These are phyloP conservation scores for Cygnus olor DNA, from an alignment of 2,797 vertebrate species.

Conservation along the genomic window DNA sequence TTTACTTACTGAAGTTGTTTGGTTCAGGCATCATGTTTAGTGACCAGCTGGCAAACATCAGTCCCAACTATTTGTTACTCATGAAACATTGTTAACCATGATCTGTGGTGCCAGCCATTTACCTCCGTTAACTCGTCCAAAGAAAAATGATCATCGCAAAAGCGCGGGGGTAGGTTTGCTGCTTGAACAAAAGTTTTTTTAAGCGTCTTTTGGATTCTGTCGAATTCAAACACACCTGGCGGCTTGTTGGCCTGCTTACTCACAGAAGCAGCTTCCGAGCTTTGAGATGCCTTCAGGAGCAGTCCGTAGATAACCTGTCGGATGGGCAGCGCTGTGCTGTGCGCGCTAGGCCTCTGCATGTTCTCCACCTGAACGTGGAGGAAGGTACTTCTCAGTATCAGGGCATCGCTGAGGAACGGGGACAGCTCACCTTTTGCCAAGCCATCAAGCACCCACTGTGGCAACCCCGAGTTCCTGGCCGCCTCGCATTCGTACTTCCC, in stretches of 20 bases:
- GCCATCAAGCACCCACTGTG: constrained; percentile 79
- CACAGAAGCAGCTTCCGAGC: background rate
- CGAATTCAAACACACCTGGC: constrained; percentile 84
- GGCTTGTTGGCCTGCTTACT: background rate
- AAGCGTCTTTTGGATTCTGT: constrained; percentile 84
- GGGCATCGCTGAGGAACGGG: constrained; percentile 83
- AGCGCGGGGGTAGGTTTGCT: constrained; percentile 49
- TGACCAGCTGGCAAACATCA: fast-evolving
- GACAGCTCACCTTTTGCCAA: constrained; percentile 81
- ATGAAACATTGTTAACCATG: background rate
- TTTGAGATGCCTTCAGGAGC: constrained; percentile 65
- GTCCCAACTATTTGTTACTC: background rate
- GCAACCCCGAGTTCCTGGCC: constrained; percentile 68
- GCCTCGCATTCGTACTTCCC: constrained; percentile 50
- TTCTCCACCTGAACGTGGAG: constrained; percentile 92
- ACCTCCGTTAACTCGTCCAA: constrained; percentile 86
- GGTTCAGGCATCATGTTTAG: background rate
- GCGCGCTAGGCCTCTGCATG: constrained; percentile 84
- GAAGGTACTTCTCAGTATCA: constrained; percentile 83
- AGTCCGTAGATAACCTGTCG: constrained; percentile 89
- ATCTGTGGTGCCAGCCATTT: constrained; percentile 27
- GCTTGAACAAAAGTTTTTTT: constrained; percentile 81
- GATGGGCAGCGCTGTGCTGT: constrained; percentile 81
- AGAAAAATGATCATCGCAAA: constrained; percentile 43
- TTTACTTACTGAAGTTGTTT: background rate